Evolutionary conservation across 2,797 vertebrate species (phyloP).

Genomic region (Gouania willdenowi): DNA sequence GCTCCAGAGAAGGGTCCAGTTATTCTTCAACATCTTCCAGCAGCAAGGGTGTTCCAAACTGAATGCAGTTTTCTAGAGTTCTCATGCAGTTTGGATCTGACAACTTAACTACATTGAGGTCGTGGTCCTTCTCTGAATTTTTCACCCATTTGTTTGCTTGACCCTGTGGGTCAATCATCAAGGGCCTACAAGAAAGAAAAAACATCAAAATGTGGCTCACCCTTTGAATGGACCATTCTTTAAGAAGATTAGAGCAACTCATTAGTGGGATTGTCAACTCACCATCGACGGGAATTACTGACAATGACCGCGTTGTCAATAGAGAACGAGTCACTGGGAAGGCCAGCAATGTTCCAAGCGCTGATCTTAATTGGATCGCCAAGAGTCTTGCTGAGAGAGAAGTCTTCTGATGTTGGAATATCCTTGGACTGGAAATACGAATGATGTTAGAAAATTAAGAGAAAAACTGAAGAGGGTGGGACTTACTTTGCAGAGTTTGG

Average conservation of each 20-base stretch:
- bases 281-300: constrained; percentile 94
- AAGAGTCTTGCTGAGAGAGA: constrained; percentile 90
- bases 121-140: constrained; percentile 93
- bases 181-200: constrained; percentile 79
- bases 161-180: constrained; percentile 98
- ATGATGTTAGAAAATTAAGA: not conserved
- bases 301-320: constrained; percentile 95
- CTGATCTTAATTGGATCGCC: constrained; percentile 93
- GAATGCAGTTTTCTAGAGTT: constrained; percentile 92
- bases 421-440: constrained; percentile 75
- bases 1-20: constrained; percentile 91
- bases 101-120: constrained; percentile 87
- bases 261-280: too few species aligned
- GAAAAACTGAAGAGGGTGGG: not conserved
- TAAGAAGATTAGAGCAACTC: too few species aligned
- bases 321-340: constrained; percentile 92
- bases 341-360: constrained; percentile 94
- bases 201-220: too few species aligned
- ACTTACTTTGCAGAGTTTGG: constrained; percentile 85
- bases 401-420: constrained; percentile 90
- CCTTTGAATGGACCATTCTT: too few species aligned
- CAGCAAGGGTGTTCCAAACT: constrained; percentile 90
- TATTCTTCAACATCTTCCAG: constrained; percentile 95
- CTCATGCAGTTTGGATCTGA: constrained; percentile 91
- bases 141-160: constrained; percentile 99